Evolutionary conservation across 2,888 invertebrate species (phyloP), one percentile per base, ranked within the genome.

Genomic region (Pediacus dermestoides): DNA sequence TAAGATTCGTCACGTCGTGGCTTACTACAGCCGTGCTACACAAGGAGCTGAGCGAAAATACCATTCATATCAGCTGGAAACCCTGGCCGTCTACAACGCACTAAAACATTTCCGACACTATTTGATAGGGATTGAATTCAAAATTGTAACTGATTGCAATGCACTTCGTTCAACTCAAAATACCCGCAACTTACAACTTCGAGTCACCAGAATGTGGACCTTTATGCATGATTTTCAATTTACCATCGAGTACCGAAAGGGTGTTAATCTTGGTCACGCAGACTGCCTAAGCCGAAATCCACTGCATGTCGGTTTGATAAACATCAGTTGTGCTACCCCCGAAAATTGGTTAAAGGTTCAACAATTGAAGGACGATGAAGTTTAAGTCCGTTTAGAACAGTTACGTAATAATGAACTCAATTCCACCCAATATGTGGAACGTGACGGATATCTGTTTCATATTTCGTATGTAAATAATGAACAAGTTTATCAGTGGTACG

Each of bases 61-160:
- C 21, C 51, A 55, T 10, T 52, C 53, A 2, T 50, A 55, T 6
- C 60, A 63, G 16, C n/a, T n/a, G n/a, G n/a, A n/a, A n/a, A n/a
- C n/a, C n/a, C n/a, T n/a, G n/a, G n/a, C n/a, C n/a, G n/a, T n/a
- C n/a, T n/a, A n/a, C n/a, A n/a, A n/a, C n/a, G n/a, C n/a, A n/a
- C n/a, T n/a, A n/a, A n/a, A n/a, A n/a, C n/a, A n/a, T n/a, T n/a
- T n/a, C n/a, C n/a, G n/a, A n/a, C n/a, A n/a, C n/a, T n/a, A n/a
- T n/a, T n/a, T n/a, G n/a, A n/a, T n/a, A n/a, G n/a, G n/a, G n/a
- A n/a, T n/a, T n/a, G n/a, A n/a, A n/a, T n/a, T 63, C 23, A 51
- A 34, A 2, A 34, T 61, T 1, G 33, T 53, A 1, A 61, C 58
- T 2, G 67, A 68, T 32, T 66, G 62, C 28, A 58, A 54, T 11